Base-by-base conservation (phyloP, 2,888 invertebrate genomes). In the Drosophila barbarae region DNA sequence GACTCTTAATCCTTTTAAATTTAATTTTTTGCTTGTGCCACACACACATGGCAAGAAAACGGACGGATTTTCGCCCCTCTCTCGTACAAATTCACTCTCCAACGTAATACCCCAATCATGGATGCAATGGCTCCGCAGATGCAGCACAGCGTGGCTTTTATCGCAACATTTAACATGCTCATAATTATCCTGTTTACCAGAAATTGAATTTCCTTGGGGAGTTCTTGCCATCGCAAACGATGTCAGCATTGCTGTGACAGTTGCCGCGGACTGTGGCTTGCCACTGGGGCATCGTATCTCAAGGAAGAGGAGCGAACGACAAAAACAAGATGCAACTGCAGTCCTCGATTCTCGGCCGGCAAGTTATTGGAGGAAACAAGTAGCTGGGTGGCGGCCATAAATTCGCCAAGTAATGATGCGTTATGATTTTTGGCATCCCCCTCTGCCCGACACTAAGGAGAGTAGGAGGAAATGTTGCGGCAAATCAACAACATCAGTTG, bases 141-240 rank as follows among this genome's bases (percentile, higher is more conserved):
- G 84, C 85, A 84, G 67, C 77, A 73, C 81, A 81, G 85, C 84
- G 84, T 83, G 84, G 81, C 74, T 84, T 86, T 83, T 83, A 85
- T 86, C 83, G 83, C 82, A 74, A 86, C 86, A 83, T 86, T 83
- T 84, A 85, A 84, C 83, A 79, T 77, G 86, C 77, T 86, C 83
- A 86, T 83, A 86, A 83, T 83, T 83, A 83, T 83, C 83, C 83
- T 83, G 83, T 83, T 83, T 83, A 83, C 83, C 75, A 84, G 86
- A 83, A 83, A 83, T 83, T 83, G 86, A 83, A 83, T 83, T 83
- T 83, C 86, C 85, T 83, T 59, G 71, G 76, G 74, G 81, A 71
- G 49, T 60, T 57, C 38, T 53, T 59, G 60, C 58, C 53, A 68
- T 41, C 46, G 65, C 51, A 59, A 58, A 72, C 70, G 84, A 76